Evolutionary conservation across 2,888 invertebrate genomes (phyloP), one percentile per base, ranked within the genome.

Genomic region (Pollenia angustigena): DNA sequence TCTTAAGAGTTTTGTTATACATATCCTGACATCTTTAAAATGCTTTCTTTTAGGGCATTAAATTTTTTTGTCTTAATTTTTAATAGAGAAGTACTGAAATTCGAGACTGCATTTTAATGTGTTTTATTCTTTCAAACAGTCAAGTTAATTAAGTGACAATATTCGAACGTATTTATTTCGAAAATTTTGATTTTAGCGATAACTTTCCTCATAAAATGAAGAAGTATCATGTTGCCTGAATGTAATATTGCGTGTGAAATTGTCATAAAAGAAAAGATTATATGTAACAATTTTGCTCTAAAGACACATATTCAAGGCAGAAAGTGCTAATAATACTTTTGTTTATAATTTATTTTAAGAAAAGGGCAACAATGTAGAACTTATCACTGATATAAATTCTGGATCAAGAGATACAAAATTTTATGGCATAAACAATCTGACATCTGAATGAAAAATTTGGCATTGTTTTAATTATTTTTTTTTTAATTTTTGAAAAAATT

Each of bases 101-200:
- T 71, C 56, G 69, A 85, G 56, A 75, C 46, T 10, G 7, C 9
- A 18, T 69, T 79, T 64, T 44, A 44, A 32, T 62, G 12, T 44
- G 16, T 64, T 56, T 58, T 48, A 14, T 16, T 52, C 14, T n/a
- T 71, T 44, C 10, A 52, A 50, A 16, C 16, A 68, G 44, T 50
- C 82, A 79, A 86, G 85, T 86, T 81, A 86, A 86, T 86, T 86
- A 86, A 86, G 56, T 86, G 79, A 82, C 85, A 86, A 82, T 86
- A 74, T 66, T 74, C 48, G 75, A 42, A 79, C 42, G 23, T 74
- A 52, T 64, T 6, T 14, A 66, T 80, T 68, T 72, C 58, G 11
- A 48, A 60, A 81, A 69, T 32, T 66, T 83, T 80, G 82, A 82
- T 79, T 68, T 42, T 1, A 12, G 14, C 32, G 74, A 80, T 80